Evolutionary conservation across 1,140 invertebrate species (phyloP), one percentile per base, ranked within the genome.

Genomic region (Ips typographus): DNA sequence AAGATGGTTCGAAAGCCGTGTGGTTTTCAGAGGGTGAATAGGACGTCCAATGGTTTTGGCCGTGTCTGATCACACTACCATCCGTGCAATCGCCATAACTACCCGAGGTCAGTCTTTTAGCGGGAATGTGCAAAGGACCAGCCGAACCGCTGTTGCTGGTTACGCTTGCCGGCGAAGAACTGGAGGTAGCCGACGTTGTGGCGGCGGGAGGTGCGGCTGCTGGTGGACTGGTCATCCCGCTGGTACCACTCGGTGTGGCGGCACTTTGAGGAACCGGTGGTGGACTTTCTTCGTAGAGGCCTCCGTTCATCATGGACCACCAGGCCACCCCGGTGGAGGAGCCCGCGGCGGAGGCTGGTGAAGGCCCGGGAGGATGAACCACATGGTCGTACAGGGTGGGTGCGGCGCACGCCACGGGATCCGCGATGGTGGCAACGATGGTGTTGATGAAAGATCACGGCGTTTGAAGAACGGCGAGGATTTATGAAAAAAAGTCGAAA

Each of bases 281-380:
- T 77, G 88, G 88, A 81, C 86, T 87, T 82, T 91, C 89, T 81
- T 90, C 89, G 85, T 91, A 90, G 58, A 87, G 80, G 77, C 84
- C 83, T 67, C 88, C 89, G 88, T 91, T 91, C 90, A 91, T 91
- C 90, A 91, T 91, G 77, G 83, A 84, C 87, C 90, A 91, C 89
- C 89, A 90, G 83, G 86, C 87, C 84, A 90, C 87, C 86, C 89
- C 89, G 88, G 89, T 84, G 85, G 86, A 84, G 85, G 86, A 84
- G 84, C 87, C 88, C 86, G 88, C 86, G 87, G 87, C 88, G 86
- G 88, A 87, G 84, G 88, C 88, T 89, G 89, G 85, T 82, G 88
- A 88, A 85, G 87, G 88, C 83, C 87, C 86, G 83, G 86, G 85
- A 81, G 88, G 87, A 78, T 88, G 87, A 82, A 70, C 68, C 85